phyloP scores from a whole-genome alignment of 2,888 invertebrate genomes.

The Hoplodrina ambigua region DNA sequence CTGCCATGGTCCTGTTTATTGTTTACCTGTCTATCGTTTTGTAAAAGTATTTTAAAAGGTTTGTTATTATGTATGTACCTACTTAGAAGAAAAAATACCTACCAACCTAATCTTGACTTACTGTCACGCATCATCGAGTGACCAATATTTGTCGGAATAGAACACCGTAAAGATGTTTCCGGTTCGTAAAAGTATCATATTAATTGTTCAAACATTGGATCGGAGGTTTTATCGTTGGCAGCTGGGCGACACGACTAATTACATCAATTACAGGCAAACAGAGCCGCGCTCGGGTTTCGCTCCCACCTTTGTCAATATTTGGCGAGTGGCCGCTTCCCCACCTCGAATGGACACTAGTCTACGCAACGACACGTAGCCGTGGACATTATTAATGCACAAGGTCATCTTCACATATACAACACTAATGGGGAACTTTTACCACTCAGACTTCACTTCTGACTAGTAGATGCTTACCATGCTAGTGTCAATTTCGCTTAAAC shows the following conservation, averaged over 20 bases:
- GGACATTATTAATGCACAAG: slow-evolving; percentile 53
- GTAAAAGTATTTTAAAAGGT: slow-evolving; percentile 48
- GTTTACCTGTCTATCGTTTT: slow-evolving; percentile 8
- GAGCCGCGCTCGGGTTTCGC: slow-evolving; percentile 84
- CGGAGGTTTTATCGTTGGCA: slow-evolving; percentile 80
- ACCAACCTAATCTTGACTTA: slow-evolving; percentile 71
- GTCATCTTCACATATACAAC: slow-evolving; percentile 36
- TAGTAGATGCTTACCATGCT: no score
- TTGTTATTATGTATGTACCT: slow-evolving; percentile 26
- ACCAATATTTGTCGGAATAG: slow-evolving; percentile 87
- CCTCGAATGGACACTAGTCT: slow-evolving; percentile 55
- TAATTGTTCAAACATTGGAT: slow-evolving; percentile 84
- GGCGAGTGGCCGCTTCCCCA: slow-evolving; percentile 68
- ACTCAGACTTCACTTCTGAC: slow-evolving; percentile 1
- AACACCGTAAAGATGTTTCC: slow-evolving; percentile 88
- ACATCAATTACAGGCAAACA: slow-evolving; percentile 90
- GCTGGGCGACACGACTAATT: slow-evolving; percentile 90
- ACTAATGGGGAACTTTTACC: slow-evolving; percentile 35
- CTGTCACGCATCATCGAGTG: slow-evolving; percentile 86
- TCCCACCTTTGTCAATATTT: slow-evolving; percentile 90
- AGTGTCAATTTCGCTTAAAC: slow-evolving; percentile 13
- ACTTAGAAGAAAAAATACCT: slow-evolving; percentile 25
- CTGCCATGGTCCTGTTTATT: slow-evolving; percentile 47
- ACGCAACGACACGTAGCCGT: slow-evolving; percentile 44
- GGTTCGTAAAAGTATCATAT: slow-evolving; percentile 88